A percentile compares a stretch with the other conserved stretches of the same genome.
phyloP scores from a whole-genome alignment of 2,797 vertebrate species.

The Galaxias olidus region DNA sequence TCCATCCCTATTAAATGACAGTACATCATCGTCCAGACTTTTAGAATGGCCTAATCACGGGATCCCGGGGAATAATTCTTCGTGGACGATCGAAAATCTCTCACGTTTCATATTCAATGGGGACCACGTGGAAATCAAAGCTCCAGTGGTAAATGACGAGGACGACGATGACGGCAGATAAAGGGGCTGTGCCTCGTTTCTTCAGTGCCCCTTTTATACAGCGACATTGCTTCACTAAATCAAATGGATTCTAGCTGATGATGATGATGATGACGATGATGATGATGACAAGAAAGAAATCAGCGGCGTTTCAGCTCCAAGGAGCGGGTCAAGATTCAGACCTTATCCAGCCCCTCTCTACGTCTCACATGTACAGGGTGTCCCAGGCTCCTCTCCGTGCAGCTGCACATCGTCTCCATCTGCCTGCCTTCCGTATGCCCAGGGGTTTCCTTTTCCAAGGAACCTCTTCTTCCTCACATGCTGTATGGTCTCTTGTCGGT shows the following conservation, averaged over 20 bases:
- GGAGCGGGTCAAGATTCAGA: not conserved
- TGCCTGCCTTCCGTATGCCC: slow-evolving; percentile 1
- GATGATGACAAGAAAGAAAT: too few species aligned
- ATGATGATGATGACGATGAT: too few species aligned
- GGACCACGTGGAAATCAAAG: not conserved
- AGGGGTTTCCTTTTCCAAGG: slow-evolving; percentile 30
- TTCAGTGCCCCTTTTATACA: too few species aligned
- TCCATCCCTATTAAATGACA: not conserved
- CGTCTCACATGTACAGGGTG: not conserved
- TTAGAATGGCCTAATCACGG: not conserved
- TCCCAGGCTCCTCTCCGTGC: slow-evolving; percentile 1
- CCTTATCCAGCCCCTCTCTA: slow-evolving; percentile 13
- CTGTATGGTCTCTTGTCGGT: slow-evolving; percentile 14
- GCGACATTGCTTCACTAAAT: too few species aligned
- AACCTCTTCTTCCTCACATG: slow-evolving; percentile 20
- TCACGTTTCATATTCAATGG: not conserved
- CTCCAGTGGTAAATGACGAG: not conserved
- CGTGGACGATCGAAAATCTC: not conserved
- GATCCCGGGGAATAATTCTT: not conserved
- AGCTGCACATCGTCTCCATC: slow-evolving; percentile 39
- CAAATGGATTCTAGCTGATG: too few species aligned
- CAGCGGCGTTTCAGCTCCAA: too few species aligned
- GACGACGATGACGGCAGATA: not conserved
- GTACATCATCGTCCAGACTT: too few species aligned
- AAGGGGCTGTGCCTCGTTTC: not conserved